Conservation (phyloP, 2,797 vertebrate genomes). For the Lacerta agilis region DNA sequence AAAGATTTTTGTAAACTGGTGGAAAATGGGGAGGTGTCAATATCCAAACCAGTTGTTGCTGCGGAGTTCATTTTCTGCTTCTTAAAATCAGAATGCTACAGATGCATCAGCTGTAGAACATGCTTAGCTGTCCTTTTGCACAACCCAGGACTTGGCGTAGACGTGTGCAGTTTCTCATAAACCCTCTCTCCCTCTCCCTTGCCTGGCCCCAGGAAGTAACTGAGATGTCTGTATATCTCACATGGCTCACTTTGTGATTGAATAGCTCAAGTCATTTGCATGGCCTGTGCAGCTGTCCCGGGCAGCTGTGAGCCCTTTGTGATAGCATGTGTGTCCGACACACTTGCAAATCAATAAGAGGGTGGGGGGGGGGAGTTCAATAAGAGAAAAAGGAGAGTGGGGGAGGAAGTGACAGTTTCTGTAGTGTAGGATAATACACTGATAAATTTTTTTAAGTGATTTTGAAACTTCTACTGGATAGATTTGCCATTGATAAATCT, state of each 20-base stretch:
- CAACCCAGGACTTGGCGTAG: not conserved
- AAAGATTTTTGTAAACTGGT: not conserved
- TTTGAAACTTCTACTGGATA: not conserved
- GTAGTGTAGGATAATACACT: not conserved
- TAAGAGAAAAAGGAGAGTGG: not conserved
- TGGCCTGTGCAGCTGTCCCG: slow-evolving; percentile 7
- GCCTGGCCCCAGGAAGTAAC: not conserved
- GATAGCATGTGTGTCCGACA: slow-evolving; percentile 18
- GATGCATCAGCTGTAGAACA: not conserved
- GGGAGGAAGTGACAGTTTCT: not conserved
- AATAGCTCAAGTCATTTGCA: slow-evolving; percentile 20
- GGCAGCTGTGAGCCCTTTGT: slow-evolving; percentile 14
- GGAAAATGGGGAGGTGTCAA: not conserved
- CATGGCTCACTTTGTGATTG: slow-evolving; percentile 10
- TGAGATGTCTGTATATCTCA: slow-evolving; percentile 20
- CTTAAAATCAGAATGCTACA: not conserved
- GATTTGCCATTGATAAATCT: not conserved
- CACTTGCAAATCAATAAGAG: slow-evolving; percentile 12
- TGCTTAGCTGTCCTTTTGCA: not conserved
- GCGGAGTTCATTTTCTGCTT: not conserved
- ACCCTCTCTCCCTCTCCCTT: not conserved
- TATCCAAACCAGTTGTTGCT: not conserved
- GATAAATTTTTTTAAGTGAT: not conserved
- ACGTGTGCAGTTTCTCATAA: not conserved
- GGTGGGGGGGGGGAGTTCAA: not conserved